Conservation (phyloP, 92 coral and sea anemone genomes). For the Blastomussa wellsi region DNA sequence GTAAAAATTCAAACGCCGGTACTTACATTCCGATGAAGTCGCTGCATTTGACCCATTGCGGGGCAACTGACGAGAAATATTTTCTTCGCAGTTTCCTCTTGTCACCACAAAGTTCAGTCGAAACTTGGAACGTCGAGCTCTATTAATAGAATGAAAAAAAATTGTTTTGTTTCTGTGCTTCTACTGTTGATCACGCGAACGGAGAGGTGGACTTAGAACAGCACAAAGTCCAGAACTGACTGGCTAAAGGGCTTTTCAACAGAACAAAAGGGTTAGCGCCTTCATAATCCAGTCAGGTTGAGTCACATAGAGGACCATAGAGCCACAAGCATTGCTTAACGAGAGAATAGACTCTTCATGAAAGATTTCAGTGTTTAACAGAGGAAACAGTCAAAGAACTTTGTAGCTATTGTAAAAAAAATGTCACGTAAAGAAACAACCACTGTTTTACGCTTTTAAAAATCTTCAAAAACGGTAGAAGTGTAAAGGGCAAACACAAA, state of each 20-base stretch:
- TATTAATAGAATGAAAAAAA: constrained; percentile 24
- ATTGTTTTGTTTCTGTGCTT: background rate
- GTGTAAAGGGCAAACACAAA: background rate
- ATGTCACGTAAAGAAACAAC: background rate
- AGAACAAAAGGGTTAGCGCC: background rate
- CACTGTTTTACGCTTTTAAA: background rate
- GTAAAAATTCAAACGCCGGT: background rate
- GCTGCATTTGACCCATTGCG: background rate
- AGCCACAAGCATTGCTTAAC: background rate
- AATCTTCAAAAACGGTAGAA: background rate
- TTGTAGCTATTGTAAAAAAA: background rate
- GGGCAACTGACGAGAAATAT: background rate
- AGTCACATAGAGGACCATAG: background rate
- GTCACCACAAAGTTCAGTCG: constrained; percentile 1
- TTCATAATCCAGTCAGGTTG: constrained; percentile 5
- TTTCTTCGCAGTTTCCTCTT: background rate
- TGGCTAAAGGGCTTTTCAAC: background rate
- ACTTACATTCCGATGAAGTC: background rate
- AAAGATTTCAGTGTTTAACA: background rate
- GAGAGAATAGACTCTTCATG: background rate
- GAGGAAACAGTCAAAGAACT: background rate
- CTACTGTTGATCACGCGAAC: constrained; percentile 14
- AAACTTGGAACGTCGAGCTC: constrained; percentile 1
- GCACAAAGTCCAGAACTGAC: constrained; percentile 36
- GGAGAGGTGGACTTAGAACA: background rate